Evolutionary conservation across 1,140 invertebrate genomes (phyloP).

Genomic region (Pentalonia nigronervosa): DNA sequence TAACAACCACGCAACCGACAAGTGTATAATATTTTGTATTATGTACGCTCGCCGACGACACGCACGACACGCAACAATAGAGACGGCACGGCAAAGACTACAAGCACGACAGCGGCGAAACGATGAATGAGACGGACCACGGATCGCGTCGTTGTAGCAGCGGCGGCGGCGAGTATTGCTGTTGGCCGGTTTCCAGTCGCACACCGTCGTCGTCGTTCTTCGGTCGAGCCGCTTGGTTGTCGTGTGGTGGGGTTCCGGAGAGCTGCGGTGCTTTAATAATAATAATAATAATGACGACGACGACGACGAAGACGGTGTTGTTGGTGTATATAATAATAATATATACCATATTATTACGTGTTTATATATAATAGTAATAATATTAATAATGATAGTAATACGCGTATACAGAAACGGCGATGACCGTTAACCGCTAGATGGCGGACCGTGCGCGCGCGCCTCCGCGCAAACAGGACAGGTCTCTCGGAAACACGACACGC

Average conservation of each 20-base stretch:
- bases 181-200: neutral
- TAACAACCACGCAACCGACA: neutral
- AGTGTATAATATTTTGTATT: slow-evolving; percentile 5
- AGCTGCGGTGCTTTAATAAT: neutral
- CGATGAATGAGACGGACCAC: slow-evolving; percentile 33
- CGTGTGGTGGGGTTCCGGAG: neutral
- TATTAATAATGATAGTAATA: neutral
- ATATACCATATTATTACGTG: neutral
- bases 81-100: slow-evolving; percentile 1
- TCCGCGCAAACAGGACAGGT: slow-evolving; percentile 16
- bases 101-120: neutral
- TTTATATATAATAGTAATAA: neutral
- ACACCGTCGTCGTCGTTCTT: neutral
- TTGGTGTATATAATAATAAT: neutral
- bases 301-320: neutral
- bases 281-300: neutral
- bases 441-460: neutral
- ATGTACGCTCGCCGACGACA: neutral
- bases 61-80: neutral
- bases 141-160: neutral
- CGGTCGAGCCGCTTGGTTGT: neutral
- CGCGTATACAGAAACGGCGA: neutral
- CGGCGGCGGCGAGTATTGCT: slow-evolving; percentile 9
- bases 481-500: neutral
- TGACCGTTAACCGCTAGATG: slow-evolving; percentile 4